Evolutionary conservation across 2,797 vertebrate genomes (phyloP), one percentile per base, ranked within the genome.

Genomic region (Chaunax sp.): DNA sequence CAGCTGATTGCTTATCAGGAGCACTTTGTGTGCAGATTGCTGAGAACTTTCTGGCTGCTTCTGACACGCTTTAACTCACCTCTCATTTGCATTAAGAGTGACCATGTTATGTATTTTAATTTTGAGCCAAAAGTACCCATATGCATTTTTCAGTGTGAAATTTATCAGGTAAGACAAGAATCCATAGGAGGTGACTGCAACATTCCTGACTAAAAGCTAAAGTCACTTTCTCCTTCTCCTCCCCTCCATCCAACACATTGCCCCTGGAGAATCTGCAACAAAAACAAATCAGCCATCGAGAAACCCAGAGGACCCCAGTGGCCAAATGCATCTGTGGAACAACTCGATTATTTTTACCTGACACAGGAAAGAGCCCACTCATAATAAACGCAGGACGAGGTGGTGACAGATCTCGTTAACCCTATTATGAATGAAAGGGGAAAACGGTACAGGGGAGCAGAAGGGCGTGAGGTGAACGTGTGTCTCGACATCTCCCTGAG

Each of bases 261-360:
- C 68, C 80, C 50, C 74, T 22, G 41, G 77, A 87, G 85, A 66
- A 81, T 54, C 72, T 51, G 43, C 76, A 89, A 75, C 47, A 73
- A 85, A 91, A 92, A 91, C 91, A 90, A 87, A 86, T 78, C 72
- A 77, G 66, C 71, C 61, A 61, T 78, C 35, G 16, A 41, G 77
- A 76, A 82, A 64, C 82, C 72, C 67, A 15, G 43, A 80, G 78
- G 79, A 85, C 80, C 79, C 64, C 75, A 30, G 71, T 74, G 83
- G 86, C 79, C 71, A 73, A 79, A 69, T 55, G 77, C 19, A 52
- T 88, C 90, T 46, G 63, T 69, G 75, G 87, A 80, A 59, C 71
- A 22, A 74, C 82, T 73, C 69, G 90, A 94, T 94, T 94, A 92
- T 93, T 93, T 94, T 93, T 90, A 91, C 90, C 90, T 92, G 83